Conservation (phyloP, 64 coral and sea anemone genomes). For the Platygyra sinensis region DNA sequence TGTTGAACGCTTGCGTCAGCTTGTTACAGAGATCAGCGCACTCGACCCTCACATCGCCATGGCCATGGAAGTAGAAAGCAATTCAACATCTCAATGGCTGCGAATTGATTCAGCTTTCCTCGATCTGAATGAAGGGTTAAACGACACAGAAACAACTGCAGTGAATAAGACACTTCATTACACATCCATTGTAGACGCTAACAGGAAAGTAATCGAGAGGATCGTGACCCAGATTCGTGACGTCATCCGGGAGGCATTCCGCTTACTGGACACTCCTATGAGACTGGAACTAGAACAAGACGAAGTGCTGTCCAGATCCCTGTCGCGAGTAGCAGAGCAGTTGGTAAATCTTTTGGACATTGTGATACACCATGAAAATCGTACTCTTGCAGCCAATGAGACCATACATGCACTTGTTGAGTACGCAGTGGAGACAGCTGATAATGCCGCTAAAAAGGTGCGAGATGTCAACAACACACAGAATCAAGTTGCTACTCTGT, state of each 20-base stretch:
- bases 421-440: constrained; percentile 34
- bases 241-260: constrained; percentile 1
- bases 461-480: background rate
- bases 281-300: constrained; percentile 12
- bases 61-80: constrained; percentile 15
- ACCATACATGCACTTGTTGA: constrained; percentile 45
- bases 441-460: constrained; percentile 34
- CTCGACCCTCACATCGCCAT: constrained; percentile 13
- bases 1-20: constrained; percentile 40
- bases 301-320: background rate
- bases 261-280: constrained; percentile 1
- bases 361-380: constrained; percentile 49
- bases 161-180: constrained; percentile 15
- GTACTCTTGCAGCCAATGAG: constrained; percentile 42
- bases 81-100: constrained; percentile 43
- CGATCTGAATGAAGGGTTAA: constrained; percentile 33
- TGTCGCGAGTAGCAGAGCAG: constrained; percentile 1
- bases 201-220: constrained; percentile 31
- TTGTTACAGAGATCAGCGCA: constrained; percentile 26
- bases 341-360: constrained; percentile 21
- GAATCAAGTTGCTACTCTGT: constrained; percentile 4
- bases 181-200: constrained; percentile 24
- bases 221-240: constrained; percentile 33
- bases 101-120: constrained; percentile 3
- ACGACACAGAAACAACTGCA: constrained; percentile 1